Evolutionary conservation across 2,113 vertebrate genomes (phyloP), one percentile per base, ranked within the genome.

Genomic region (Donacobius atricapilla): DNA sequence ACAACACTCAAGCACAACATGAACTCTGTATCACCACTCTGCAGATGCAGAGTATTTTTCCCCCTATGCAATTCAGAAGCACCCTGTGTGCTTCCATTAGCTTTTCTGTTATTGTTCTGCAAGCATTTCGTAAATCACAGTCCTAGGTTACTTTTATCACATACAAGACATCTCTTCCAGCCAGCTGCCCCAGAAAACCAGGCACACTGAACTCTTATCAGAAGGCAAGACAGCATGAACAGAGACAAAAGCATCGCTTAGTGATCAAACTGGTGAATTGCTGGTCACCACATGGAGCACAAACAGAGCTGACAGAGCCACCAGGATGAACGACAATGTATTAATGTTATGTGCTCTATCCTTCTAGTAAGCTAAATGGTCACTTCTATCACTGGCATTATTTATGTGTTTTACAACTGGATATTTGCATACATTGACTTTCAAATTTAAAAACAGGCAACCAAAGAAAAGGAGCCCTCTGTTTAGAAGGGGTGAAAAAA

Each of bases 201-300:
- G n/a, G 57, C 64, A 76, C 1, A 2, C 0, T 89, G 61, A 94
- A 84, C 83, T 68, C 37, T 83, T 89, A 91, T 89, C 92, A 92
- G 58, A 95, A 89, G 76, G 68, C 93, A 83, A 87, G 92, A 47
- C 22, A 82, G 61, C 80, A 53, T 50, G 84, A 89, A 56, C 51
- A 90, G 83, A 93, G 56, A 97, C 83, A 97, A 96, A 95, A 92
- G 76, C 16, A 1, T 1, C 57, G 80, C 50, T 87, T 23, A 45
- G 42, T 60, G 30, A 91, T 94, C 68, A 93, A 78, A 83, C 40
- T 14, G 1, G 56, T 89, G 53, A 93, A 93, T 45, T 69, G 82
- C 68, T 92, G 45, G 42, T 83, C 58, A 93, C 20, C 53, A 64
- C 60, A 64, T 0, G 0, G 71, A 86, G 58, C 33, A 93, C 83